Evolutionary conservation across 2,888 invertebrate species (phyloP).

Genomic region (Mesorhabditis sp.): DNA sequence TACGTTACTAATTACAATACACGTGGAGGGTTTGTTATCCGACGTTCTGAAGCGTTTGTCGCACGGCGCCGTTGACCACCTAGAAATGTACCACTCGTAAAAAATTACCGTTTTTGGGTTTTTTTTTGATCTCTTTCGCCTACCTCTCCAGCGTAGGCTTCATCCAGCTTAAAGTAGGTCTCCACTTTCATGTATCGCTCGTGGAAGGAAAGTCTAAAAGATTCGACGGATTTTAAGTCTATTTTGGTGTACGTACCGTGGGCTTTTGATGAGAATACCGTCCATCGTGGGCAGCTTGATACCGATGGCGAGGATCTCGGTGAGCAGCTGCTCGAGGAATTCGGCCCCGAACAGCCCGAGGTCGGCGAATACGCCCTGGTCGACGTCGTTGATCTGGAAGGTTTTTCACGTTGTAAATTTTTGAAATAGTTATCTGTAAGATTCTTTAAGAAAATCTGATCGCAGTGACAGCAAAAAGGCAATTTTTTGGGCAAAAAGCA

Average conservation of each 20-base stretch:
- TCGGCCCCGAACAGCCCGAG: slow-evolving; percentile 57
- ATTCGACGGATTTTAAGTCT: neutral
- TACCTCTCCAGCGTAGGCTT: slow-evolving; percentile 42
- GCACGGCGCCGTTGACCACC: slow-evolving; percentile 53
- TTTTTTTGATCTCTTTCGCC: too few species aligned
- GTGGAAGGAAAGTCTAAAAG: slow-evolving; percentile 48
- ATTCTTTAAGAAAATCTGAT: too few species aligned
- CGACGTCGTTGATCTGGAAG: slow-evolving; percentile 46
- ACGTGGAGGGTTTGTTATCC: slow-evolving; percentile 24
- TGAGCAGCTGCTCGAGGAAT: slow-evolving; percentile 53
- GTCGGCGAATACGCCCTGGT: slow-evolving; percentile 53
- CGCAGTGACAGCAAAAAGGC: too few species aligned
- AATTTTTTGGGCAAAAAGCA: too few species aligned
- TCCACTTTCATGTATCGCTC: slow-evolving; percentile 52
- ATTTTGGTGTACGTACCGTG: slow-evolving; percentile 38
- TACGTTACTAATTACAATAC: too few species aligned
- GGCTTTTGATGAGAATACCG: slow-evolving; percentile 53
- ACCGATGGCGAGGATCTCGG: slow-evolving; percentile 55
- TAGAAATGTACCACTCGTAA: too few species aligned
- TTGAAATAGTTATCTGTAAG: too few species aligned
- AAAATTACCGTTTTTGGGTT: too few species aligned
- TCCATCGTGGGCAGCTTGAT: slow-evolving; percentile 53
- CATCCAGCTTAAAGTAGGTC: slow-evolving; percentile 57
- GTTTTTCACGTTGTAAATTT: neutral
- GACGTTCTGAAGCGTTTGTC: slow-evolving; percentile 44